Base-by-base conservation (phyloP, 2,888 invertebrate species). In the Romanomermis culicivorax region DNA sequence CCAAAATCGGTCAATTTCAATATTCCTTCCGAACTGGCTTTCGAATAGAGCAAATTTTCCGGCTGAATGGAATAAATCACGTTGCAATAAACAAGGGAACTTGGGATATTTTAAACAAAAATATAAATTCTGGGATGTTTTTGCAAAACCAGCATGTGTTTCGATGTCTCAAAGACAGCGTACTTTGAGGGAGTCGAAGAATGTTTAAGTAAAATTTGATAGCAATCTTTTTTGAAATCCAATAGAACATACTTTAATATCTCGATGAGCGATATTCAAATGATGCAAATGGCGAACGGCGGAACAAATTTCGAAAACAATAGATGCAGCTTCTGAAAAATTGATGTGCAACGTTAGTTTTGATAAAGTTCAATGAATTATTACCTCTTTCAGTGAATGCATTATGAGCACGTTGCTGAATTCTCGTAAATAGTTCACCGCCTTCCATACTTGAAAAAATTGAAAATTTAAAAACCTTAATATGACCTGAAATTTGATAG, bases 1-100 rank as follows among this genome's bases (percentile, higher is more conserved):
- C 97, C 97, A 72, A 99, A 99, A 74, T 99, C 97, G 1, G 95
- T 97, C 64, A 97, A 74, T 71, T 97, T 97, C 58, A 97, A 77
- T 57, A 82, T 76, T n/a, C 84, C 89, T 78, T 80, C 69, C 74
- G 77, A 64, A 77, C 80, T 25, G 2, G 53, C 45, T 54, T 62
- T 57, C 51, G 85, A 82, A 72, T 91, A 95, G 1, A 97, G 75
- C 51, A 97, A 75, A 74, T 97, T 97, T 74, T 95, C 95, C 7
- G 76, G 76, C 70, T 72, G 47, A 53, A 59, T 52, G 27, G 48
- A 47, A 26, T 50, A 56, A 48, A 24, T 53, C 36, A 24, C 51
- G 11, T 23, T 4, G 11, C 14, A n/a, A n/a, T n/a, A n/a, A n/a
- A n/a, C n/a, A n/a, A n/a, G n/a, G n/a, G n/a, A n/a, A 14, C n/a